phyloP scores from a whole-genome alignment of 2,113 vertebrate genomes.

The Micronisus gabar region DNA sequence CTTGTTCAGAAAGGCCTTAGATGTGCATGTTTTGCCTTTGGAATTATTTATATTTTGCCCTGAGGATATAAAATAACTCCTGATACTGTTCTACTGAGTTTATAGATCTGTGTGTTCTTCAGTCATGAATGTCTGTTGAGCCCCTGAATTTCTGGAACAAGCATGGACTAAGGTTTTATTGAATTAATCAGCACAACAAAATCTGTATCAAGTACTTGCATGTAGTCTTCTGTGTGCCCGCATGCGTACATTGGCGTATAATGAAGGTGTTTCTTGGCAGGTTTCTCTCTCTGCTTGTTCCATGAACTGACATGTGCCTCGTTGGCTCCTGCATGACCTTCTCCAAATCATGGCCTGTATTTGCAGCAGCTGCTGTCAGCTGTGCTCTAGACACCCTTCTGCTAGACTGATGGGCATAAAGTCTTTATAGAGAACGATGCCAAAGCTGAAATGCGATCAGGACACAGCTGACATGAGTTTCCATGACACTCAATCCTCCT shows the following conservation, averaged over 20 bases:
- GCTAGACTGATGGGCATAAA: background rate
- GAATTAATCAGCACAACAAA: background rate
- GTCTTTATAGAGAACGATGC: background rate
- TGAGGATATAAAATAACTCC: background rate
- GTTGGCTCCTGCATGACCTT: background rate
- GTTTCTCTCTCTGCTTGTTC: background rate
- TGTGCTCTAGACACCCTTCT: background rate
- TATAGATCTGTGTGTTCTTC: background rate
- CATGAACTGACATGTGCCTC: background rate
- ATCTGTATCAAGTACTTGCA: background rate
- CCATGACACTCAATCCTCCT: background rate
- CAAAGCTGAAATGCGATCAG: background rate
- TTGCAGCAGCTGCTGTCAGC: background rate
- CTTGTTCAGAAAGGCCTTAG: background rate
- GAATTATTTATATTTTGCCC: background rate
- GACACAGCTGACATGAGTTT: background rate
- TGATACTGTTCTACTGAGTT: background rate
- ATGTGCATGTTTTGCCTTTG: background rate
- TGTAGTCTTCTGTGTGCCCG: background rate
- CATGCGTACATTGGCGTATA: accelerated
- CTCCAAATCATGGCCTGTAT: background rate
- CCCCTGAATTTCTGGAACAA: background rate
- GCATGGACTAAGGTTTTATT: background rate
- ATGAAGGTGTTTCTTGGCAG: background rate
- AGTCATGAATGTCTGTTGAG: background rate